Conservation (phyloP, 2,888 invertebrate genomes). For the Drosophila kokeensis region DNA sequence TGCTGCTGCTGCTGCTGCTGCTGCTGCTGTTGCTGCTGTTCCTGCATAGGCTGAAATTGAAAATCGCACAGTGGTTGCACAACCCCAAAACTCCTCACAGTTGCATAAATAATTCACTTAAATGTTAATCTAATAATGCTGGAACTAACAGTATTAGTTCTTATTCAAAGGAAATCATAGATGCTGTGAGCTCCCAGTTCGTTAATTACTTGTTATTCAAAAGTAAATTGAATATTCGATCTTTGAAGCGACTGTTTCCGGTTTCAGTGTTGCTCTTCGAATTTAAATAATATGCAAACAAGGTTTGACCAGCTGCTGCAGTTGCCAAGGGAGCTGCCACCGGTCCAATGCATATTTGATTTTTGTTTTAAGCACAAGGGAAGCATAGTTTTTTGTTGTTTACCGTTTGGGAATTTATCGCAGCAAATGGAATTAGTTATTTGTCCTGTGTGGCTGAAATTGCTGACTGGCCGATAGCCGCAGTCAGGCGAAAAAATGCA, state of each 20-base stretch:
- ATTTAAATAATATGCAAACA: slow-evolving; percentile 68
- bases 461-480: slow-evolving; percentile 31
- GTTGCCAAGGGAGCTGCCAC: slow-evolving; percentile 36
- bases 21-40: slow-evolving; percentile 25
- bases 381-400: slow-evolving; percentile 25
- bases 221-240: slow-evolving; percentile 23
- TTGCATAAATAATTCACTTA: slow-evolving; percentile 11
- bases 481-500: slow-evolving; percentile 39
- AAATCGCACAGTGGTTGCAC: slow-evolving; percentile 42
- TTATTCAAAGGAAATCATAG: neutral
- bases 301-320: slow-evolving; percentile 48
- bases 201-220: slow-evolving; percentile 14
- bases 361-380: slow-evolving; percentile 63
- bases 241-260: slow-evolving; percentile 17
- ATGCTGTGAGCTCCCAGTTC: neutral
- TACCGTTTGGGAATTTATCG: slow-evolving; percentile 54
- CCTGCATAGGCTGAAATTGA: slow-evolving; percentile 36
- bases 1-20: slow-evolving; percentile 28
- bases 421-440: slow-evolving; percentile 71
- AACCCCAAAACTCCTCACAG: neutral
- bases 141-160: slow-evolving; percentile 17
- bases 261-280: slow-evolving; percentile 19
- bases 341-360: slow-evolving; percentile 69
- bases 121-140: slow-evolving; percentile 4
- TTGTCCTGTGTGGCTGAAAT: slow-evolving; percentile 14